Evolutionary conservation across 1,140 invertebrate species (phyloP).

Genomic region (Nasonia vitripennis): DNA sequence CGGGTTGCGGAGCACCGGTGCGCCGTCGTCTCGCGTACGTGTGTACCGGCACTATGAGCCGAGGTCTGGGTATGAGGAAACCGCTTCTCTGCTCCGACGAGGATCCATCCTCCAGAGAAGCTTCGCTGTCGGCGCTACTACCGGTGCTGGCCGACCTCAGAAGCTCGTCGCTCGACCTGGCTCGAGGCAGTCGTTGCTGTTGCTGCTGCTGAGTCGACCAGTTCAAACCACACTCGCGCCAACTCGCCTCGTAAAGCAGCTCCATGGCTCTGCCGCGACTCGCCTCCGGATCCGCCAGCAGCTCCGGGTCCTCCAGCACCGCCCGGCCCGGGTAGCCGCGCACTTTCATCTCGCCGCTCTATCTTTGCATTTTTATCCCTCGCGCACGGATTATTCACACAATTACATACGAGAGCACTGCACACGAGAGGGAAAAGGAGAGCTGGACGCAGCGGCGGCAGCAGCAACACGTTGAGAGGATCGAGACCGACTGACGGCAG

Average conservation of each 20-base stretch:
- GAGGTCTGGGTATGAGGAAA: slow-evolving; percentile 88
- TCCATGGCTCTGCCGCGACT: slow-evolving; percentile 79
- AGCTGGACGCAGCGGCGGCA: background rate
- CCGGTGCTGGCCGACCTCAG: slow-evolving; percentile 51
- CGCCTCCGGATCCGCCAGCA: slow-evolving; percentile 80
- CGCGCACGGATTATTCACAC: too few species aligned
- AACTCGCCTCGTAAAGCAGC: slow-evolving; percentile 88
- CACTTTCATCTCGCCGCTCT: slow-evolving; percentile 80
- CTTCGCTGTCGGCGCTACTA: slow-evolving; percentile 71
- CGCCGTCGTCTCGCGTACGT: slow-evolving; percentile 86
- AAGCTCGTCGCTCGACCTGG: slow-evolving; percentile 39
- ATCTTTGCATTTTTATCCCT: background rate
- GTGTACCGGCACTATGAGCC: slow-evolving; percentile 90
- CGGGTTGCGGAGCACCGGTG: slow-evolving; percentile 77
- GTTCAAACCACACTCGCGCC: slow-evolving; percentile 78
- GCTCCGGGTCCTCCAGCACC: slow-evolving; percentile 77
- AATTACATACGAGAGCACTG: background rate
- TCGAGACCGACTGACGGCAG: slow-evolving; percentile 5
- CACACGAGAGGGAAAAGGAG: background rate
- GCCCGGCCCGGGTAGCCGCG: slow-evolving; percentile 88
- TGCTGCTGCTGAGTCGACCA: slow-evolving; percentile 58
- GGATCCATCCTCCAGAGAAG: slow-evolving; percentile 68
- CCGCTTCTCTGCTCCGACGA: slow-evolving; percentile 70
- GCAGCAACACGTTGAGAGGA: background rate
- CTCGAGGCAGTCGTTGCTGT: slow-evolving; percentile 40